A percentile compares a stretch with the other conserved stretches of the same genome.
Evolutionary conservation across 2,113 vertebrate genomes (phyloP).

Genomic region (Aepyceros melampus): DNA sequence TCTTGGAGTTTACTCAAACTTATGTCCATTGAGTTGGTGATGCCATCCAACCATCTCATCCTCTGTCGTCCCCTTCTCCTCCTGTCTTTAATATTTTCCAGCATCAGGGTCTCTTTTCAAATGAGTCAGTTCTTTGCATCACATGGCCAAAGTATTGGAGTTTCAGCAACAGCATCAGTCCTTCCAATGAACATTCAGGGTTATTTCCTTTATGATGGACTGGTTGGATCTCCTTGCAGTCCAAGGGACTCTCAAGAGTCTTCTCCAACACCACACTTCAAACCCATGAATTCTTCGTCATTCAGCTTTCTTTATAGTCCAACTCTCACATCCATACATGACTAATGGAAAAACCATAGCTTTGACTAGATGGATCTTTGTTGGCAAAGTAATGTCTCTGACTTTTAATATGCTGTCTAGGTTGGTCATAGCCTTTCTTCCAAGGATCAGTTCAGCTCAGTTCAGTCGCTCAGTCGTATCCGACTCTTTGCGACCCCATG

Average conservation of each 20-base stretch:
- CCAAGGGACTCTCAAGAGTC: not conserved
- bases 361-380: not conserved
- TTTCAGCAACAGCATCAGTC: accelerated
- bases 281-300: not conserved
- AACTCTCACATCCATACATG: not conserved
- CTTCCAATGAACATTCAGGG: not conserved
- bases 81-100: not conserved
- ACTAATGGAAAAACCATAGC: not conserved
- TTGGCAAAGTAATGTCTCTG: not conserved
- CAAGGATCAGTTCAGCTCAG: too few species aligned
- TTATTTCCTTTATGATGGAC: not conserved
- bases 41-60: not conserved
- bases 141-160: not conserved
- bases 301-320: not conserved
- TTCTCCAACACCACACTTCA: not conserved
- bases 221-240: not conserved
- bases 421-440: not conserved
- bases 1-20: not conserved
- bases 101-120: not conserved
- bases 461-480: too few species aligned
- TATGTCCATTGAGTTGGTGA: not conserved
- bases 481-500: too few species aligned
- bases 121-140: not conserved
- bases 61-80: not conserved
- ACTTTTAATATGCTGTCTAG: not conserved